Evolutionary conservation across 2,113 vertebrate genomes (phyloP).

Genomic region (Cairina moschata): DNA sequence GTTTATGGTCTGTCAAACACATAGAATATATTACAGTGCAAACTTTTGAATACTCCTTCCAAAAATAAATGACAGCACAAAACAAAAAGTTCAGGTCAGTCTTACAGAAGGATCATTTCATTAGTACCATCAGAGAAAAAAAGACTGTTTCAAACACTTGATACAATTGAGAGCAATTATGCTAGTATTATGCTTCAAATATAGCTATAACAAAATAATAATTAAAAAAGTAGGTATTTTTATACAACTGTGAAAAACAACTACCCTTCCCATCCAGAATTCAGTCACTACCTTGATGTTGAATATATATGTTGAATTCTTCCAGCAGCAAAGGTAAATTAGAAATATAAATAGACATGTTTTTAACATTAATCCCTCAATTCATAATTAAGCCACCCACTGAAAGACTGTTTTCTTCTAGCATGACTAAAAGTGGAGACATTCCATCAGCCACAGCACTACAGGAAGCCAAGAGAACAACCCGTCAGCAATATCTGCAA

Average conservation of each 20-base stretch:
- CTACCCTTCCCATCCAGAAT: neutral
- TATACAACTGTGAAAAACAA: neutral
- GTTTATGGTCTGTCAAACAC: neutral
- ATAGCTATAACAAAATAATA: neutral
- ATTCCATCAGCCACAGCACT: neutral
- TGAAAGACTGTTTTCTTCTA: neutral
- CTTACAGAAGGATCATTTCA: neutral
- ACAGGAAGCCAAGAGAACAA: neutral
- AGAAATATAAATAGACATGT: neutral
- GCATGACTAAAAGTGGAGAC: fast-evolving
- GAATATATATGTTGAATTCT: neutral
- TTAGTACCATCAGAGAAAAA: neutral
- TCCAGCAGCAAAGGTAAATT: neutral
- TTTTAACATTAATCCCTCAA: neutral
- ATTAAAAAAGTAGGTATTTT: neutral
- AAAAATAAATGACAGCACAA: neutral
- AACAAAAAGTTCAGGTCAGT: neutral
- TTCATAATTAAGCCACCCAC: neutral
- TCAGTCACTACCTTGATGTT: neutral
- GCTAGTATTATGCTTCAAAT: neutral
- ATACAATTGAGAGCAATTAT: neutral
- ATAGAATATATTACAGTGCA: neutral
- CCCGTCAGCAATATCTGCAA: neutral
- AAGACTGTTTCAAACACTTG: neutral
- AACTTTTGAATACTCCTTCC: neutral